These are phyloP conservation scores for Ceryle rudis DNA, from an alignment of 2,797 vertebrate species.

Conservation along the genomic window DNA sequence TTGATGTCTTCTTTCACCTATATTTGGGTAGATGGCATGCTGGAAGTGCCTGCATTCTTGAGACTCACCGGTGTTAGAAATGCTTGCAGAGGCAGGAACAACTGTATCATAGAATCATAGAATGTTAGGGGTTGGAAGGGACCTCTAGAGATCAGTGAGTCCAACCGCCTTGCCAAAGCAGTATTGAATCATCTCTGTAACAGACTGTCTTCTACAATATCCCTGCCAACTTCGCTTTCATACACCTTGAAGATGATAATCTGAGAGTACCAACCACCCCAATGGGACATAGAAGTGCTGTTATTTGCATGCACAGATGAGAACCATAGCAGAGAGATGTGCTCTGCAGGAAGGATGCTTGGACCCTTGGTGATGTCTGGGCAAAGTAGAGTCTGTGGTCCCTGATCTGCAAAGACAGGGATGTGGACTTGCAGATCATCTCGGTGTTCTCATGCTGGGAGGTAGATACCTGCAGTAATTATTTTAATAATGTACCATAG, in stretches of 20 bases:
- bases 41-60: background rate
- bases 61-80: background rate
- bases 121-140: no score
- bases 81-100: background rate
- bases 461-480: background rate
- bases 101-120: no score
- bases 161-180: no score
- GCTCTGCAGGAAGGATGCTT: fast-evolving
- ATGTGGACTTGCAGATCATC: background rate
- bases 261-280: background rate
- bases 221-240: background rate
- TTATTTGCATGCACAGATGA: background rate
- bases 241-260: background rate
- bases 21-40: background rate
- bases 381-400: background rate
- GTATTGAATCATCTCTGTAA: background rate
- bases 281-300: background rate
- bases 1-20: background rate
- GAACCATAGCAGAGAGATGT: background rate
- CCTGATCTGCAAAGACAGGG: background rate
- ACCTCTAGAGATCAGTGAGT: no score
- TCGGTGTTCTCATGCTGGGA: background rate
- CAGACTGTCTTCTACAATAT: background rate
- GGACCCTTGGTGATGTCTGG: background rate
- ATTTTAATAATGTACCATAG: background rate